Evolutionary conservation across 2,888 invertebrate genomes (phyloP).

Genomic region (Drosophila sordidapex): DNA sequence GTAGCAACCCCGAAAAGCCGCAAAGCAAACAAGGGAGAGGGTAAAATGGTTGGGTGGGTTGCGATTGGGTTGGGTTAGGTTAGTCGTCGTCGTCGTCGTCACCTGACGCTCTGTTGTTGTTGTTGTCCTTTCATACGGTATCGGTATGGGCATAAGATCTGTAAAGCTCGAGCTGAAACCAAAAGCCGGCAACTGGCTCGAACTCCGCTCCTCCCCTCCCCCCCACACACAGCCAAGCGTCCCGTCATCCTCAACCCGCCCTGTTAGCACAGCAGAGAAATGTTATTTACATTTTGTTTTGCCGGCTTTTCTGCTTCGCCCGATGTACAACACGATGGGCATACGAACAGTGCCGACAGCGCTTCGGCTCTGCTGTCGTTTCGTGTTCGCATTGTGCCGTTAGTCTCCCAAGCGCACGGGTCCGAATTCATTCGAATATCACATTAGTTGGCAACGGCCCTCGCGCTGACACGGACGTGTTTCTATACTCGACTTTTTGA

Average conservation of each 20-base stretch:
- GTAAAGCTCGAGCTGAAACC: constrained; percentile 67
- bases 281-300: constrained; percentile 82
- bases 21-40: constrained; percentile 58
- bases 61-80: constrained; percentile 36
- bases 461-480: constrained; percentile 67
- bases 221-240: background rate
- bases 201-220: background rate
- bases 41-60: constrained; percentile 19
- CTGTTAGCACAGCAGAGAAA: constrained; percentile 21
- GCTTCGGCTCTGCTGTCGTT: constrained; percentile 43
- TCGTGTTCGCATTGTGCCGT: constrained; percentile 40
- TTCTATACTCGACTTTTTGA: constrained; percentile 24
- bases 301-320: constrained; percentile 66
- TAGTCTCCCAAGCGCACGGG: constrained; percentile 19
- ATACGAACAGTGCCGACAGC: constrained; percentile 28
- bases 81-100: constrained; percentile 39
- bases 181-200: constrained; percentile 64
- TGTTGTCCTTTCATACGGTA: constrained; percentile 45
- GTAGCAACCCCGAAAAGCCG: constrained; percentile 75
- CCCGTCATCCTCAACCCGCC: background rate
- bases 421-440: constrained; percentile 51
- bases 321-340: constrained; percentile 12
- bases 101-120: constrained; percentile 51
- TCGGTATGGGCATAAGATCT: constrained; percentile 66
- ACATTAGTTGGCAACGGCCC: constrained; percentile 77